phyloP scores from a whole-genome alignment of 2,113 vertebrate species.

The Triplophysa rosa region DNA sequence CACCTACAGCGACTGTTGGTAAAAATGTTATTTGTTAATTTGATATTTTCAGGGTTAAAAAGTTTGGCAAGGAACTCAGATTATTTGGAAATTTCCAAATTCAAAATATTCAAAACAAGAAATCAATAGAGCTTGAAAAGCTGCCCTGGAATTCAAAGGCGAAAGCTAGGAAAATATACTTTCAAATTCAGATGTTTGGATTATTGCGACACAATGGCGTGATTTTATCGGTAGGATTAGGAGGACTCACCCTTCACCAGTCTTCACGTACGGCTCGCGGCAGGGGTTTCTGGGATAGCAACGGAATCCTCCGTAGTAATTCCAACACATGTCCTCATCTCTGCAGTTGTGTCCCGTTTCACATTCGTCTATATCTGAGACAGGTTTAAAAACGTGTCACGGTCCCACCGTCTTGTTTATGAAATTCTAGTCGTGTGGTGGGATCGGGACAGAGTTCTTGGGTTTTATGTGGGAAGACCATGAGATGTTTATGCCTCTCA shows the following conservation, averaged over 20 bases:
- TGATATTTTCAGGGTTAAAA: no score
- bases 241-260: conserved; percentile 87
- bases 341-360: conserved; percentile 87
- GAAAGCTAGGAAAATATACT: not conserved
- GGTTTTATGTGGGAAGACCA: no score
- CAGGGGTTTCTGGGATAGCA: conserved; percentile 95
- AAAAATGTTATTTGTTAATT: not conserved
- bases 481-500: no score
- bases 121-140: not conserved
- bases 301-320: conserved; percentile 92
- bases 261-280: conserved; percentile 87
- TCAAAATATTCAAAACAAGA: not conserved
- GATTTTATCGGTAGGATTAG: not conserved
- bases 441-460: no score
- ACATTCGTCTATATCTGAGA: conserved; percentile 93
- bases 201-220: not conserved
- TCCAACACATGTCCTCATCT: conserved; percentile 97
- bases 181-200: not conserved
- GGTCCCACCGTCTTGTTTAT: no score
- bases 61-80: not conserved
- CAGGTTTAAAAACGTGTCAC: no score
- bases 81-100: not conserved
- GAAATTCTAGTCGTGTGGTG: no score
- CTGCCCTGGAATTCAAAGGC: conserved; percentile 30
- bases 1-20: conserved; percentile 87